These are phyloP conservation scores for Schizaphis graminum DNA, from an alignment of 2,888 invertebrate species.

Conservation along the genomic window DNA sequence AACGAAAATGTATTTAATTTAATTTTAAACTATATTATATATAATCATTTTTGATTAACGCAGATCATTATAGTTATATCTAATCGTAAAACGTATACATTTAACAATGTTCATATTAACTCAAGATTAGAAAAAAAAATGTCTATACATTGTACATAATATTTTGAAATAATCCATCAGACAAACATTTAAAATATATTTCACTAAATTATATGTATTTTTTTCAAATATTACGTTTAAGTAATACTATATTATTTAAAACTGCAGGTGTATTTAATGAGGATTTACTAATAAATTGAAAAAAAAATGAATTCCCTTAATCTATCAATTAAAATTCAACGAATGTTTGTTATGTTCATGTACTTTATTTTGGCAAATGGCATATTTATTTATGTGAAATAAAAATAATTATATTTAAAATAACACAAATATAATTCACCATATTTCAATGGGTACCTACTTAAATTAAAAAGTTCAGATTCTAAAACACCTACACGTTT, in stretches of 20 bases:
- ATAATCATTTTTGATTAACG: background rate
- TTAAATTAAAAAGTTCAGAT: background rate
- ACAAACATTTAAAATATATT: background rate
- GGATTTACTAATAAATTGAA: background rate
- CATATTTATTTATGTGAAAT: background rate
- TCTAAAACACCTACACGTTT: background rate
- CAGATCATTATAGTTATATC: background rate
- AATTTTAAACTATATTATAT: background rate
- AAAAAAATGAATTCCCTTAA: background rate
- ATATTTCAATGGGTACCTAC: background rate
- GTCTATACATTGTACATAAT: too few species aligned
- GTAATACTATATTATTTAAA: background rate
- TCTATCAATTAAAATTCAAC: background rate
- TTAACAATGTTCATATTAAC: background rate
- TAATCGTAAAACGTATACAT: background rate
- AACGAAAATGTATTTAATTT: background rate
- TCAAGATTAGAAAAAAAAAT: background rate
- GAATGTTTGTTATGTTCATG: background rate
- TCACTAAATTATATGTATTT: background rate
- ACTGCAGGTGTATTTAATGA: background rate
- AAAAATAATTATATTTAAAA: background rate
- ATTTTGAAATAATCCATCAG: background rate
- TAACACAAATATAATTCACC: background rate
- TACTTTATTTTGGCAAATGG: background rate
- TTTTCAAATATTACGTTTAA: background rate